Base-by-base conservation (phyloP, 2,113 vertebrate species). In the Hippocampus barbouri region DNA sequence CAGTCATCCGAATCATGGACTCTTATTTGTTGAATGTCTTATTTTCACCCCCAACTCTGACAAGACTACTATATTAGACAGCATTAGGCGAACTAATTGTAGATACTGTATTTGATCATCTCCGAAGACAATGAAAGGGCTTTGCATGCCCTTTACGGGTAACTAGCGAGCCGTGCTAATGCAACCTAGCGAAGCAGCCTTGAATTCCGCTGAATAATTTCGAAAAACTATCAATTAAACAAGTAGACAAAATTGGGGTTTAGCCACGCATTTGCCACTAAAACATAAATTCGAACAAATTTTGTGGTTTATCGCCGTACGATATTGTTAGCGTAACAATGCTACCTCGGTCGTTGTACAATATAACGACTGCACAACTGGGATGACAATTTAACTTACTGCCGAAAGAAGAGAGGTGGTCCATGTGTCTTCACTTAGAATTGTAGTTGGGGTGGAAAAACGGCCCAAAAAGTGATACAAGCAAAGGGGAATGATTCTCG, bases 341-440 rank as follows among this genome's bases (percentile, higher is more conserved):
- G 82, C 47, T 71, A 72, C 30, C 27, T 34, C 40, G 11, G n/a
- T 43, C 25, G 43, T 49, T 47, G 12, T 65, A 14, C 21, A 41
- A 14, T 21, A 53, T 38, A 25, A 69, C 21, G 7, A 23, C 23
- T 1, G 3, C 23, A 47, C 12, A 9, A 34, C 21, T 65, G 40
- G 72, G 61, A 12, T 20, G 49, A 43, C 30, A 10, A 4, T 15
- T 4, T 68, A 9, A 96, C 95, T 93, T 90, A 98, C 97, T 96
- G 68, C 94, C 90, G 81, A 96, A 96, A 67, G 96, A 95, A 45
- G 95, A 90, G 66, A 98, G 78, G 11, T 94, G 87, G 72, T 98
- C 97, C 97, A 98, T 98, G 2, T 4, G 79, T 40, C 2, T 25
- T 27, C 0, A 12, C 65, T 79, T 70, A 7, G 27, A 23, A 38